Evolutionary conservation across 2,113 vertebrate genomes (phyloP), one percentile per base, ranked within the genome.

Genomic region (Geothlypis trichas): DNA sequence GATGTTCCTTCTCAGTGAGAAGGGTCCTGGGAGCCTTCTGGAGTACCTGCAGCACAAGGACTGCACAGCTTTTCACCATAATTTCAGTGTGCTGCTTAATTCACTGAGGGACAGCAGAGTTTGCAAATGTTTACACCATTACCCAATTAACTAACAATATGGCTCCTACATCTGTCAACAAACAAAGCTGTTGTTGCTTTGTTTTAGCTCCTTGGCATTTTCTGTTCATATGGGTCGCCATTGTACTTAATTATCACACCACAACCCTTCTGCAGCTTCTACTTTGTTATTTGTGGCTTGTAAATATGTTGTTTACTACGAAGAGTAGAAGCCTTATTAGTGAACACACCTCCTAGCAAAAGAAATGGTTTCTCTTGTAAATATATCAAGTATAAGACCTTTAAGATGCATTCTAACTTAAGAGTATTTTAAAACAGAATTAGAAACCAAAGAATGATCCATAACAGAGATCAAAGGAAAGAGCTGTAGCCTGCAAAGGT

Each of bases 81-180:
- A 97, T 97, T 98, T 97, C 83, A 94, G 81, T 10, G 73, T 96
- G 97, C 97, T 96, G 95, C 97, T 97, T 77, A 98, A 97, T 97
- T 92, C 98, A 98, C 98, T 95, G 97, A 98, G 99, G 98, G 98
- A 98, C 97, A 97, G 96, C 98, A 97, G 98, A 99, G 98, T 99
- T 98, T 98, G 98, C 99, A 99, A 99, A 99, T 99, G 99, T 99
- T 99, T 99, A 99, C 99, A 99, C 98, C 99, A 98, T 99, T 99
- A 99, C 98, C 98, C 99, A 99, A 99, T 99, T 99, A 99, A 99
- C 98, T 98, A 98, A 99, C 98, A 99, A 99, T 98, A 98, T 99
- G 98, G 98, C 94, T 97, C 98, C 98, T 98, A 97, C 99, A 99
- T 99, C 99, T 99, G 99, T 99, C 99, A 99, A 99, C 98, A 99